Evolutionary conservation across 1,140 invertebrate genomes (phyloP).

Genomic region (Hydropsyche tenuis): DNA sequence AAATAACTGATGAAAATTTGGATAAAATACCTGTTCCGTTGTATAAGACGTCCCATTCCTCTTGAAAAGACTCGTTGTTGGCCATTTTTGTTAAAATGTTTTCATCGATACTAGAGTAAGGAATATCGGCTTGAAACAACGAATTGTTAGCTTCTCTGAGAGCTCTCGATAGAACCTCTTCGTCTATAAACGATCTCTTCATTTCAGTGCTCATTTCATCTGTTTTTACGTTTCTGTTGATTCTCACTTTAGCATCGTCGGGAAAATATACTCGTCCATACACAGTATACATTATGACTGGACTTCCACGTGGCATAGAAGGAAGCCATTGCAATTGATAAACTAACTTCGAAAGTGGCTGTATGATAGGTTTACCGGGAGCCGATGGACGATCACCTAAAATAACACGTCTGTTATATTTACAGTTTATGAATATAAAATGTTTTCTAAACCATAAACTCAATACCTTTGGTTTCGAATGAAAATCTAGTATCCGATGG

Average conservation of each 20-base stretch:
- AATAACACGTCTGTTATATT: constrained; percentile 39
- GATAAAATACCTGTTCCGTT: constrained; percentile 73
- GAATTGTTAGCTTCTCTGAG: constrained; percentile 39
- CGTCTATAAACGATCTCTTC: no score
- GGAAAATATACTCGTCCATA: constrained; percentile 33
- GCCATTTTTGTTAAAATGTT: constrained; percentile 45
- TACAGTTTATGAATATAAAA: background rate
- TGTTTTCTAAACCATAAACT: constrained; percentile 2
- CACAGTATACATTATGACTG: constrained; percentile 41
- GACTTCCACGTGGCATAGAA: constrained; percentile 54
- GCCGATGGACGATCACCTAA: constrained; percentile 70
- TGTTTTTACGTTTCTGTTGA: constrained; percentile 19
- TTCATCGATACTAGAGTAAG: constrained; percentile 41
- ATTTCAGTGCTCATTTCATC: no score
- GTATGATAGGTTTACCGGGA: constrained; percentile 71
- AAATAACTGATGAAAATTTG: no score
- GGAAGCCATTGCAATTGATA: constrained; percentile 78
- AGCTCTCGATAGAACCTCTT: background rate
- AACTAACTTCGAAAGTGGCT: constrained; percentile 67
- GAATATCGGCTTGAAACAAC: constrained; percentile 40
- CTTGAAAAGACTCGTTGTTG: constrained; percentile 56
- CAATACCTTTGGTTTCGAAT: constrained; percentile 76
- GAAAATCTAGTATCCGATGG: constrained; percentile 71
- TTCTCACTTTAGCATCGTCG: constrained; percentile 36
- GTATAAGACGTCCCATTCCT: constrained; percentile 76